Percentiles rank a stretch among this genome's conserved stretches.
Evolutionary conservation across 2,797 vertebrate genomes (phyloP).

Genomic region (Bovichtus diacanthus): DNA sequence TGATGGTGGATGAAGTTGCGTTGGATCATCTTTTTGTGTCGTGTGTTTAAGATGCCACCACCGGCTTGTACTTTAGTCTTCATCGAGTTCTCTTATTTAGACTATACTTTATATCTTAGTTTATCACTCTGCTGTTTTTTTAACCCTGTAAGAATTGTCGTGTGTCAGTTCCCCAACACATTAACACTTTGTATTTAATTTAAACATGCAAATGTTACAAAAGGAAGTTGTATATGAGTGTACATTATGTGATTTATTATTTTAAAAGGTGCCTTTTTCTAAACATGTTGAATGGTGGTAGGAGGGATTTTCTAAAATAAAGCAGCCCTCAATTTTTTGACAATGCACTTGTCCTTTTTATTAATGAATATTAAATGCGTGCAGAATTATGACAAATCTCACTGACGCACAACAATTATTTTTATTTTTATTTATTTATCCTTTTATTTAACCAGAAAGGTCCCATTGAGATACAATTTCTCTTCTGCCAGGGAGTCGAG

Average conservation of each 20-base stretch:
- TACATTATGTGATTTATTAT: constrained; percentile 1
- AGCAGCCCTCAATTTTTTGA: not conserved
- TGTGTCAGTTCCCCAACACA: not conserved
- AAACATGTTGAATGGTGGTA: not conserved
- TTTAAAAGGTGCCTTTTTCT: constrained; percentile 11
- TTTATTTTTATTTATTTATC: no score
- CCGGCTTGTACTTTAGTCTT: constrained; percentile 10
- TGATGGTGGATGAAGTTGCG: constrained; percentile 24
- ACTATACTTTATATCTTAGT: no score
- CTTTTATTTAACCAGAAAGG: no score
- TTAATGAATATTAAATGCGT: not conserved
- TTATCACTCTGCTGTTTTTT: not conserved
- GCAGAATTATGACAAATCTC: not conserved
- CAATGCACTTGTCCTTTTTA: not conserved
- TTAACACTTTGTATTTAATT: constrained; percentile 9
- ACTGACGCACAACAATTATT: not conserved
- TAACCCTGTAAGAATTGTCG: not conserved
- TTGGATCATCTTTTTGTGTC: constrained; percentile 9
- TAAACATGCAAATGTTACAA: not conserved
- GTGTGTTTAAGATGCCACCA: constrained; percentile 27
- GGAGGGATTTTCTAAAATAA: constrained; percentile 26
- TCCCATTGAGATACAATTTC: no score
- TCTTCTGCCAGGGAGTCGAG: no score
- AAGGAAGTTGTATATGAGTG: not conserved
- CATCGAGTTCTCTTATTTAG: constrained; percentile 3